Percentiles rank a stretch among this genome's conserved stretches.
Conservation (phyloP, 2,888 invertebrate genomes). For the Drosophila differens region DNA sequence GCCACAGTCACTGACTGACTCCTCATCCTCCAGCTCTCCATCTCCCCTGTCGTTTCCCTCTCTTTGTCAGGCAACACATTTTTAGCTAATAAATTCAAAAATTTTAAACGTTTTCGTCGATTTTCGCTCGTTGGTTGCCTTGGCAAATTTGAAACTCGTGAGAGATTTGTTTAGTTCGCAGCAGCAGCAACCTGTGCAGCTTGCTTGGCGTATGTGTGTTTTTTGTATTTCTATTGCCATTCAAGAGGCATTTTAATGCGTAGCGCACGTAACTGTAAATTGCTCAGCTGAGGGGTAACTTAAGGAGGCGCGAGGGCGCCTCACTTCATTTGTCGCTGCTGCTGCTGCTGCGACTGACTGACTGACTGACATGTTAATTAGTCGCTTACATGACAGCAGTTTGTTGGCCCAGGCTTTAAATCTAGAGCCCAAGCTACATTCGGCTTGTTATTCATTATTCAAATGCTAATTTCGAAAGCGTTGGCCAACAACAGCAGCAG, state of each 20-base stretch:
- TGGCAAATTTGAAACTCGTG: conserved; percentile 81
- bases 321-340: conserved; percentile 14
- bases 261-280: conserved; percentile 39
- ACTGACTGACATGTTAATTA: conserved; percentile 82
- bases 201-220: conserved; percentile 18
- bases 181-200: conserved; percentile 45
- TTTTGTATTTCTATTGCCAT: conserved; percentile 37
- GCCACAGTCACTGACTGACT: conserved; percentile 37
- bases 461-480: conserved; percentile 72
- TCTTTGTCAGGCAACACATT: conserved; percentile 38
- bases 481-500: conserved; percentile 55
- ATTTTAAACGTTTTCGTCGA: conserved; percentile 74
- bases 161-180: conserved; percentile 71
- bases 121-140: conserved; percentile 50
- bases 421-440: conserved; percentile 36
- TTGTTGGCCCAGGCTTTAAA: conserved; percentile 69
- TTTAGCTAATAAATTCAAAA: conserved; percentile 80
- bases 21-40: not conserved
- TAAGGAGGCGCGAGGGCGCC: conserved; percentile 14
- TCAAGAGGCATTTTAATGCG: conserved; percentile 35
- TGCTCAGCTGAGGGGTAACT: conserved; percentile 7
- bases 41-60: not conserved
- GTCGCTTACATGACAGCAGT: conserved; percentile 82
- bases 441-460: conserved; percentile 70
- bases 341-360: conserved; percentile 19